A percentile compares a stretch with the other conserved stretches of the same genome.
phyloP scores from a whole-genome alignment of 2,797 vertebrate species.

The Siniperca obscura region DNA sequence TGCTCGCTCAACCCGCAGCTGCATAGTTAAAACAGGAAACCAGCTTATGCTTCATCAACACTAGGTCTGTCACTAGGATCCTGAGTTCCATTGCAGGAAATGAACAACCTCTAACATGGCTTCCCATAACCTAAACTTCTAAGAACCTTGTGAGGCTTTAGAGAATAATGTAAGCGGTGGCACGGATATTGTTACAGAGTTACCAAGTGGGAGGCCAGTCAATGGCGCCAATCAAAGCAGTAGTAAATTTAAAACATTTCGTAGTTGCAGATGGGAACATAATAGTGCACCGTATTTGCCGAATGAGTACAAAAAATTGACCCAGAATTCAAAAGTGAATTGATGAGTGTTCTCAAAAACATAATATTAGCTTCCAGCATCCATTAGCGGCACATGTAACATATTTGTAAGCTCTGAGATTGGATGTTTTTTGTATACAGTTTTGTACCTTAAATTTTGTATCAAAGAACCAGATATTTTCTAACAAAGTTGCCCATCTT shows the following conservation, averaged over 20 bases:
- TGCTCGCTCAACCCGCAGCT: not conserved
- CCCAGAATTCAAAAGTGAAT: not conserved
- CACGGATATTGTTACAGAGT: too few species aligned
- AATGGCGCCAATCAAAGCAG: too few species aligned
- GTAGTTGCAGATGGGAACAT: too few species aligned
- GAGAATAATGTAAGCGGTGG: too few species aligned
- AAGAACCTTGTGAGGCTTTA: not conserved
- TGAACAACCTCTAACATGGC: not conserved
- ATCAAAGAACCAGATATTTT: not conserved
- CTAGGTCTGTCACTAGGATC: not conserved
- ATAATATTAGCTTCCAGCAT: not conserved
- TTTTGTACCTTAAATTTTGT: not conserved
- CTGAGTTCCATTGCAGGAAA: not conserved
- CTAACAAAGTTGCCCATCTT: not conserved
- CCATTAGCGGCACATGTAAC: not conserved
- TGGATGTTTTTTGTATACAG: not conserved
- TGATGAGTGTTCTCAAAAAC: too few species aligned
- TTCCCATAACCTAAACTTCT: not conserved
- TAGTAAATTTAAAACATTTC: not conserved
- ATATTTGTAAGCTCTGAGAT: too few species aligned
- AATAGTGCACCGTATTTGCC: not conserved
- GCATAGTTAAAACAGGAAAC: not conserved
- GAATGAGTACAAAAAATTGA: not conserved
- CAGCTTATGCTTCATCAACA: not conserved
- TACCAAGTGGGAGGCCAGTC: too few species aligned